Conservation (phyloP, 2,888 invertebrate species). For the Amaurobius ferox region DNA sequence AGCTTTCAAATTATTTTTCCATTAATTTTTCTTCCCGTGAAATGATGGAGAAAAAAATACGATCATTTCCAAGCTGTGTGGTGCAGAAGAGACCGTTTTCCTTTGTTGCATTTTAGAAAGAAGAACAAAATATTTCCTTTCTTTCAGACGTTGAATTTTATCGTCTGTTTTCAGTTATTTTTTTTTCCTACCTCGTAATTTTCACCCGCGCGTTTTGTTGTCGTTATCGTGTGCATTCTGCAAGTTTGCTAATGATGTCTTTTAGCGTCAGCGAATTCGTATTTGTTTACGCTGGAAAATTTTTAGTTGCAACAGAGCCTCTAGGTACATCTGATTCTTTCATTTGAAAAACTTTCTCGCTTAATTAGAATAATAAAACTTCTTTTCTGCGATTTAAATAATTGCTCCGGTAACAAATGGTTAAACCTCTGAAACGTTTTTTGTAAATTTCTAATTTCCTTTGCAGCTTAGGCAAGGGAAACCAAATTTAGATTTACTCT, state of each 20-base stretch:
- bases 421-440: background rate
- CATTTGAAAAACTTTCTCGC: background rate
- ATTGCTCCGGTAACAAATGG: conserved; percentile 2
- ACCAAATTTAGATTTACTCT: too few species aligned
- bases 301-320: background rate
- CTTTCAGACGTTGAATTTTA: conserved; percentile 44
- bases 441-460: background rate
- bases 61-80: conserved; percentile 45
- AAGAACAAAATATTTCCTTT: conserved; percentile 56
- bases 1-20: conserved; percentile 59
- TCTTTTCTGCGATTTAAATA: conserved; percentile 7
- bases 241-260: conserved; percentile 60
- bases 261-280: conserved; percentile 31
- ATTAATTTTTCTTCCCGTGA: conserved; percentile 51
- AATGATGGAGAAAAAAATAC: conserved; percentile 8
- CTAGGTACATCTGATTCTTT: conserved; percentile 7
- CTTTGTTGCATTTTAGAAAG: conserved; percentile 58
- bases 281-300: conserved; percentile 33
- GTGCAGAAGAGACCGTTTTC: conserved; percentile 43
- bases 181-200: conserved; percentile 40
- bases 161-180: conserved; percentile 22
- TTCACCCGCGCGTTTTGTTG: conserved; percentile 44
- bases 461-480: background rate
- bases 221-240: conserved; percentile 49
- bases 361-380: conserved; percentile 18